Conservation (phyloP, 23 tunicate species). For the Phallusia fumigata region DNA sequence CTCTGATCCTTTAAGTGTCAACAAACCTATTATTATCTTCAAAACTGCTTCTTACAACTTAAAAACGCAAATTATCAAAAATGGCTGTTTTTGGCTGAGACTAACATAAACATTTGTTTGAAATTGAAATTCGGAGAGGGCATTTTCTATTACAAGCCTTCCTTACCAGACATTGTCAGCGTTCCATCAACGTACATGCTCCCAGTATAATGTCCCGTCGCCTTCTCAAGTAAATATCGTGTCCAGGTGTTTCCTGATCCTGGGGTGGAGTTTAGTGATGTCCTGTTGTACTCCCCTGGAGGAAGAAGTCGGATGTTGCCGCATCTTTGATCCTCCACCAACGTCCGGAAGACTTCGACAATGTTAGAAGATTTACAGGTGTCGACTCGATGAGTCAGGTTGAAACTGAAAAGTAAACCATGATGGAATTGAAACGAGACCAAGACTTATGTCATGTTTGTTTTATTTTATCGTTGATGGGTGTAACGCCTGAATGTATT, state of each 20-base stretch:
- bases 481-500: no score
- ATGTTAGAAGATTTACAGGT: background rate
- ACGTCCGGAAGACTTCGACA: background rate
- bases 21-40: no score
- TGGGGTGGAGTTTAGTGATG: background rate
- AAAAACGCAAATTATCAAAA: no score
- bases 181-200: background rate
- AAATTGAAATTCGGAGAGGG: no score
- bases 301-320: background rate
- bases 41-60: no score
- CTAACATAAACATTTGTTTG: no score
- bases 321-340: conserved; percentile 5
- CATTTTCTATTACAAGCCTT: background rate
- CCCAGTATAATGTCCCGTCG: conserved; percentile 7
- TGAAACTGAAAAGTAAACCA: background rate
- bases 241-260: conserved; percentile 22
- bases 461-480: background rate
- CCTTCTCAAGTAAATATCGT: conserved; percentile 9
- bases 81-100: no score
- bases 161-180: background rate
- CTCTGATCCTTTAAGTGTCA: no score
- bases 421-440: no score
- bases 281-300: background rate
- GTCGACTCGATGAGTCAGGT: background rate
- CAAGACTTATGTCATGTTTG: no score